These are phyloP conservation scores for Myripristis murdjan DNA, from an alignment of 2,797 vertebrate genomes.

Conservation along the genomic window DNA sequence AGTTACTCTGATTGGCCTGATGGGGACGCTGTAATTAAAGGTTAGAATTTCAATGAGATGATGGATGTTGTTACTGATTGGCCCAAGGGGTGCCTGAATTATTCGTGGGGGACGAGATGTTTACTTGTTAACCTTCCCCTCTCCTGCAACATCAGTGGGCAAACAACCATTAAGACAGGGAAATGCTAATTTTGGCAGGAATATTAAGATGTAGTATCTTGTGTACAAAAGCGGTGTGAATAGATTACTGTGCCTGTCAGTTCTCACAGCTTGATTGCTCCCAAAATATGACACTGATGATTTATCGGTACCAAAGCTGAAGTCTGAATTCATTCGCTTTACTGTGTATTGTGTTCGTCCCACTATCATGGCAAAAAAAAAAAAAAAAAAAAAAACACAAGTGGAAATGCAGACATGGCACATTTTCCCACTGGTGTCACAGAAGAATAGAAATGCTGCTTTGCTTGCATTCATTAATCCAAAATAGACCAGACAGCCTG, in stretches of 20 bases:
- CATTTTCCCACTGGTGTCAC: conserved; percentile 36
- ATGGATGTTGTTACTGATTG: too few species aligned
- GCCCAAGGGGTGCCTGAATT: too few species aligned
- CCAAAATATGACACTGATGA: conserved; percentile 36
- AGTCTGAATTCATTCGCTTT: conserved; percentile 34
- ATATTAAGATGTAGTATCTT: too few species aligned
- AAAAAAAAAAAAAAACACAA: conserved; percentile 25
- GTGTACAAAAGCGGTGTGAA: conserved; percentile 20
- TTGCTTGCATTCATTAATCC: conserved; percentile 69
- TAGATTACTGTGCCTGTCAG: conserved; percentile 16
- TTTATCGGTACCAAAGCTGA: conserved; percentile 33
- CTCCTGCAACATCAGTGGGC: not conserved
- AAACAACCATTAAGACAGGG: not conserved
- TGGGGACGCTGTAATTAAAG: too few species aligned
- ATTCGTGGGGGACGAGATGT: too few species aligned
- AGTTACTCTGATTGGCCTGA: too few species aligned
- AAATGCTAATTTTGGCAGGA: not conserved
- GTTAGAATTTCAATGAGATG: too few species aligned
- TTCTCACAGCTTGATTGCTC: conserved; percentile 21
- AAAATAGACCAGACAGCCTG: conserved; percentile 53
- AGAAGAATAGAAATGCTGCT: conserved; percentile 66
- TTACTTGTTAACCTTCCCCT: conserved; percentile 7
- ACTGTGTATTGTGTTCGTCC: conserved; percentile 45
- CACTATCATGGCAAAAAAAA: too few species aligned
- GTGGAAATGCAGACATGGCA: conserved; percentile 49